phyloP scores from a whole-genome alignment of 92 coral and sea anemone genomes.

The Palythoa grandiflora region DNA sequence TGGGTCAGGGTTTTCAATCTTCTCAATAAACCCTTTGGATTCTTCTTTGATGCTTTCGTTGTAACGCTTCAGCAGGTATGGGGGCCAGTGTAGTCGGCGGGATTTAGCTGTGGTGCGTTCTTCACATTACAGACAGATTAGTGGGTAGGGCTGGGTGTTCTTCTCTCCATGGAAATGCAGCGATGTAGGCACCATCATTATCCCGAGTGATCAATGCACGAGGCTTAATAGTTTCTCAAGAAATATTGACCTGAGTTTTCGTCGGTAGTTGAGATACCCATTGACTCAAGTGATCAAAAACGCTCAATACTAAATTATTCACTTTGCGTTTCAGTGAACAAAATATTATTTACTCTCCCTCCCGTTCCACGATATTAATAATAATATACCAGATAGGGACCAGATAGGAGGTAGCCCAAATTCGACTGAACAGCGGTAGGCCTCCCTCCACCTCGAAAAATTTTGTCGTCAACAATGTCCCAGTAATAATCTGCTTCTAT shows the following conservation, averaged over 20 bases:
- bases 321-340: slow-evolving; percentile 10
- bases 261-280: slow-evolving; percentile 36
- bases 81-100: slow-evolving; percentile 13
- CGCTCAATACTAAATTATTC: neutral
- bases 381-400: too few relatives aligned
- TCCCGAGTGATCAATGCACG: slow-evolving; percentile 47
- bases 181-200: slow-evolving; percentile 61
- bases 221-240: slow-evolving; percentile 36
- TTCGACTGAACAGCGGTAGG: slow-evolving; percentile 69
- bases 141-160: slow-evolving; percentile 59
- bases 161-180: slow-evolving; percentile 67
- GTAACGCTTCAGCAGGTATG: slow-evolving; percentile 25
- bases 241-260: slow-evolving; percentile 33
- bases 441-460: slow-evolving; percentile 48
- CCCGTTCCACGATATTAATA: neutral
- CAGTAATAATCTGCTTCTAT: slow-evolving; percentile 69
- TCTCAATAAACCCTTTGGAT: slow-evolving; percentile 63
- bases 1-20: slow-evolving; percentile 41
- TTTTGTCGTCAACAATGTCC: slow-evolving; percentile 62
- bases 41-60: slow-evolving; percentile 48
- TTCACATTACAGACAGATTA: slow-evolving; percentile 12
- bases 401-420: slow-evolving; percentile 68
- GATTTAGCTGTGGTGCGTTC: slow-evolving; percentile 44
- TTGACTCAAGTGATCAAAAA: slow-evolving; percentile 51
- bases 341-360: neutral